Evolutionary conservation across 2,888 invertebrate species (phyloP).

Genomic region (Hydraecia micacea): DNA sequence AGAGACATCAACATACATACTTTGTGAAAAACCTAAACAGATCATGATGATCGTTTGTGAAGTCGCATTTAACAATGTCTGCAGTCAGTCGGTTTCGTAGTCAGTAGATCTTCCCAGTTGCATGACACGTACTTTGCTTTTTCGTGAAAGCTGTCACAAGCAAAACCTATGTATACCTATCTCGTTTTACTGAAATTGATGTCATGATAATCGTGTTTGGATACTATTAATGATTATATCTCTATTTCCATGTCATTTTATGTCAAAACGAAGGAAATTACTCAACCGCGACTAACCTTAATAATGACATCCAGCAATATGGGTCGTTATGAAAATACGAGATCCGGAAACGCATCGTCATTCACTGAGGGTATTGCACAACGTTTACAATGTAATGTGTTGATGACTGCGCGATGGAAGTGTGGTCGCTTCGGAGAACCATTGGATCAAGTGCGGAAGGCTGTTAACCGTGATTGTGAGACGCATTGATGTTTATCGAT

Average conservation of each 20-base stretch:
- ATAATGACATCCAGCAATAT: constrained; percentile 64
- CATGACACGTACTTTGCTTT: neutral
- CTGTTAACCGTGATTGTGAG: constrained; percentile 68
- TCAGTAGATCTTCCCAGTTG: no score
- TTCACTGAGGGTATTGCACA: constrained; percentile 58
- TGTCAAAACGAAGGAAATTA: constrained; percentile 53
- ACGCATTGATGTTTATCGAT: constrained; percentile 14
- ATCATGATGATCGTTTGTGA: neutral
- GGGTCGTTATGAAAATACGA: constrained; percentile 66
- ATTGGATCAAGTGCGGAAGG: constrained; percentile 66
- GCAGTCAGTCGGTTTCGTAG: neutral
- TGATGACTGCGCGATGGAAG: constrained; percentile 59
- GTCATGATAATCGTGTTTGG: neutral
- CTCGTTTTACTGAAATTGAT: neutral
- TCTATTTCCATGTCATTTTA: constrained; percentile 12
- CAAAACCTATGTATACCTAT: no score
- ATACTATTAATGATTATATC: neutral
- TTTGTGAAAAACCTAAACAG: neutral
- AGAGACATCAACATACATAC: neutral
- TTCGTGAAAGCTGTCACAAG: neutral
- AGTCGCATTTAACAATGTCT: neutral
- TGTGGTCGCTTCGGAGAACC: constrained; percentile 68
- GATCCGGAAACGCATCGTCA: constrained; percentile 67
- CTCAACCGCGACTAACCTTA: constrained; percentile 59
- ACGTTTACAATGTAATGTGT: constrained; percentile 68